Evolutionary conservation across 2,113 vertebrate species (phyloP), one percentile per base, ranked within the genome.

Genomic region (Amphiprion ocellaris): DNA sequence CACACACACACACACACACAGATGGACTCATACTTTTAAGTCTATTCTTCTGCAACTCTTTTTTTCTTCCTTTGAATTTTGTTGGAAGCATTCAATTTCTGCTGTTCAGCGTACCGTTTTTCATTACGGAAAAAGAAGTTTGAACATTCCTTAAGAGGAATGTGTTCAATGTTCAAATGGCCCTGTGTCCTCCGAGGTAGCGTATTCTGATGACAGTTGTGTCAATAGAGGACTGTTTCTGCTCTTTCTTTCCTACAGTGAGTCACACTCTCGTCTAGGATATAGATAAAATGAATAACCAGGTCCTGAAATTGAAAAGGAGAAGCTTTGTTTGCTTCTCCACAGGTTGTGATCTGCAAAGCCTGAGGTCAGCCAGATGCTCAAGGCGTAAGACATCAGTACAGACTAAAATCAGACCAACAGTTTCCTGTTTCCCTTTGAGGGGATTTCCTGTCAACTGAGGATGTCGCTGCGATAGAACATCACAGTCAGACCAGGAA

Each of bases 391-490:
- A 26, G 50, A 7, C 15, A 58, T 52, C 23, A 17, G n/a, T 14
- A 53, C 37, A 23, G 62, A 82, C 67, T 70, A 37, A 28, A 70
- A 64, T 77, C 73, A 61, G 1, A 19, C 17, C 17, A 69, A 69
- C 62, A 72, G 28, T 54, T 77, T 69, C 46, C 52, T 47, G 63
- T 28, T 4, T 79, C 10, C 11, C 30, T 56, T 33, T 46, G 10
- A 81, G 64, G 4, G 39, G 37, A 69, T 66, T 73, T 82, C 79
- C 67, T 56, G 67, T 60, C 28, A 3, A 46, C 37, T 53, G 26
- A 53, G 4, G 6, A 23, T 39, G 30, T 70, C 46, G 5, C 21
- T 64, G 33, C 56, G 53, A 53, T 1, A 61, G 21, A 41, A 66
- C 54, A 49, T 72, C 24, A 46, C 39, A 66, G 46, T 68, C 62